Percentiles rank a stretch among this genome's conserved stretches.
Conservation (phyloP, 2,888 invertebrate species). For the Conchocele bisecta region DNA sequence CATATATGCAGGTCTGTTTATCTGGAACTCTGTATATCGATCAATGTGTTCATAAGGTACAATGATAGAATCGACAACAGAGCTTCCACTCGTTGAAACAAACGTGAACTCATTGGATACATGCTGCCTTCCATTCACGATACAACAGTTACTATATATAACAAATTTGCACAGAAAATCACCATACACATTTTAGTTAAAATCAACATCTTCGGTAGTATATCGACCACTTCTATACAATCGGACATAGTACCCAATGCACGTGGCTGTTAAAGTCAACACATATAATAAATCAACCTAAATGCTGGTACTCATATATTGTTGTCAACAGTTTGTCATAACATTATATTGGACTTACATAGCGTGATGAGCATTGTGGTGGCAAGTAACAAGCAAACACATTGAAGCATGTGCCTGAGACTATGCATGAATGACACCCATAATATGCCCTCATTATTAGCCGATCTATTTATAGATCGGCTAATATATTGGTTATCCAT, state of each 20-base stretch:
- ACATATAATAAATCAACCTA: slow-evolving; percentile 7
- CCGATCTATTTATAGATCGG: no score
- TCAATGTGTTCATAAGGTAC: slow-evolving; percentile 10
- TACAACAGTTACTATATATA: slow-evolving; percentile 16
- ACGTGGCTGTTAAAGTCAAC: no score
- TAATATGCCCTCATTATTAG: slow-evolving; percentile 4
- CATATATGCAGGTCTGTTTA: slow-evolving; percentile 7
- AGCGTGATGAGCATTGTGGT: slow-evolving; percentile 4
- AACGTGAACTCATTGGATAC: slow-evolving; percentile 14
- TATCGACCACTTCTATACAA: slow-evolving; percentile 13
- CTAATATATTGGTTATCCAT: no score
- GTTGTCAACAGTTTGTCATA: not conserved
- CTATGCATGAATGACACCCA: not conserved
- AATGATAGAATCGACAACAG: slow-evolving; percentile 15
- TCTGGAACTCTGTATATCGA: not conserved
- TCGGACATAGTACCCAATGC: slow-evolving; percentile 10
- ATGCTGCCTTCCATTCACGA: slow-evolving; percentile 13
- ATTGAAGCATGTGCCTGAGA: not conserved
- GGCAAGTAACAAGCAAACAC: slow-evolving; percentile 1
- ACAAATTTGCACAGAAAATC: slow-evolving; percentile 9
- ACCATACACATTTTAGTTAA: slow-evolving; percentile 12
- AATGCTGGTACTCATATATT: not conserved
- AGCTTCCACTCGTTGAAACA: slow-evolving; percentile 15
- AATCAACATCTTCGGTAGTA: not conserved
- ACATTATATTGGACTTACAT: not conserved